Evolutionary conservation across 2,113 vertebrate genomes (phyloP).

Genomic region (Theropithecus gelada): DNA sequence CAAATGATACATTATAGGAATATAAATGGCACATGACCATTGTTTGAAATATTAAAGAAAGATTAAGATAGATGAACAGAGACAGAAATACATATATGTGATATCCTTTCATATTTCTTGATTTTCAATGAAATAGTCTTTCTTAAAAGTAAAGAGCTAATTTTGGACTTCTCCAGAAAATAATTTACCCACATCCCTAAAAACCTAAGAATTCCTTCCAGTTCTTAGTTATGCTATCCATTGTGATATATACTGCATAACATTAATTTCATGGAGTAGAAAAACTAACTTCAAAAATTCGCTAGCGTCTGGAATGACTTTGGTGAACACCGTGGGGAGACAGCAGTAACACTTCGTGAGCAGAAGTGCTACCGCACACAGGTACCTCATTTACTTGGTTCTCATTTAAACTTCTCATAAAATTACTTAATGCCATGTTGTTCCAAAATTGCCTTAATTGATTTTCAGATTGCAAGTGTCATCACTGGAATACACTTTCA

Average conservation of each 20-base stretch:
- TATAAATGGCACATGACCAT: background rate
- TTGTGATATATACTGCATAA: background rate
- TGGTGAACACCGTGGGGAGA: background rate
- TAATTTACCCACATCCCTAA: background rate
- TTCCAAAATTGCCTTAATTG: conserved; percentile 69
- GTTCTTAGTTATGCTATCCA: background rate
- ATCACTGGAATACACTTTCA: conserved; percentile 62
- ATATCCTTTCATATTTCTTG: background rate
- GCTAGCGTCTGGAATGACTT: background rate
- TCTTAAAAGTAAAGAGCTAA: background rate
- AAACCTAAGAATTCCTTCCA: background rate
- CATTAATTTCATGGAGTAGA: background rate
- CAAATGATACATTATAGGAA: background rate
- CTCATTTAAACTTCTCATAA: conserved; percentile 20
- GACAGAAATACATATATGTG: background rate
- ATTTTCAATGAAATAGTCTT: background rate
- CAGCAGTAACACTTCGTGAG: background rate
- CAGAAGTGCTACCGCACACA: background rate
- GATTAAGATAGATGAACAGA: background rate
- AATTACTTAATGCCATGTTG: background rate
- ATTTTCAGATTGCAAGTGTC: conserved; percentile 66
- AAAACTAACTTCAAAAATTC: background rate
- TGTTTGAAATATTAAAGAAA: background rate
- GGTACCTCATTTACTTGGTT: background rate
- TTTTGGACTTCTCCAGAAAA: background rate